phyloP scores from a whole-genome alignment of 2,888 invertebrate genomes.

The Aphodius sticticus region DNA sequence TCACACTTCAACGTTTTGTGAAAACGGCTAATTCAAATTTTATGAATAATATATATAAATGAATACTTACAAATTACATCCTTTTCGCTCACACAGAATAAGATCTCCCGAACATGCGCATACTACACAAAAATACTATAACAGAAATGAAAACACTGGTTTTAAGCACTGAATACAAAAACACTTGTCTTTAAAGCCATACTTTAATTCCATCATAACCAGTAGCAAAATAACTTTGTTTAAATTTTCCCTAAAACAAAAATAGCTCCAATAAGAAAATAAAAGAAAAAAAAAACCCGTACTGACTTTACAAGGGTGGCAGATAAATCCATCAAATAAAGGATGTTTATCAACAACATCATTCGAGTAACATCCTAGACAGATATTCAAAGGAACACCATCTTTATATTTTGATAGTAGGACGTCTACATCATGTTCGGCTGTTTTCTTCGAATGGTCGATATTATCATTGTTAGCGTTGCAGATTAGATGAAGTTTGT shows the following conservation, averaged over 20 bases:
- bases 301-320: conserved; percentile 11
- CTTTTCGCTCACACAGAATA: neutral
- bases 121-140: neutral
- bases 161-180: neutral
- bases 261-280: neutral
- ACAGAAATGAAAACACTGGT: neutral
- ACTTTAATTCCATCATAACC: conserved; percentile 15
- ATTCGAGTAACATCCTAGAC: conserved; percentile 10
- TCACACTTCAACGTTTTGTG: too few species aligned
- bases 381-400: conserved; percentile 8
- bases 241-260: neutral
- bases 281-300: neutral
- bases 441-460: too few species aligned
- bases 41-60: too few species aligned
- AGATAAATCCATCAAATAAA: conserved; percentile 10
- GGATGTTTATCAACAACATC: conserved; percentile 5
- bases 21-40: too few species aligned
- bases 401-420: too few species aligned
- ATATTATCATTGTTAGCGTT: too few species aligned
- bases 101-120: neutral
- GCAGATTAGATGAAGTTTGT: too few species aligned
- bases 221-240: conserved; percentile 6
- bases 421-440: too few species aligned
- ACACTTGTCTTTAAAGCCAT: neutral
- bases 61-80: conserved; percentile 11